These are phyloP conservation scores for Semibalanus balanoides DNA, from an alignment of 1,140 invertebrate genomes.

Conservation along the genomic window DNA sequence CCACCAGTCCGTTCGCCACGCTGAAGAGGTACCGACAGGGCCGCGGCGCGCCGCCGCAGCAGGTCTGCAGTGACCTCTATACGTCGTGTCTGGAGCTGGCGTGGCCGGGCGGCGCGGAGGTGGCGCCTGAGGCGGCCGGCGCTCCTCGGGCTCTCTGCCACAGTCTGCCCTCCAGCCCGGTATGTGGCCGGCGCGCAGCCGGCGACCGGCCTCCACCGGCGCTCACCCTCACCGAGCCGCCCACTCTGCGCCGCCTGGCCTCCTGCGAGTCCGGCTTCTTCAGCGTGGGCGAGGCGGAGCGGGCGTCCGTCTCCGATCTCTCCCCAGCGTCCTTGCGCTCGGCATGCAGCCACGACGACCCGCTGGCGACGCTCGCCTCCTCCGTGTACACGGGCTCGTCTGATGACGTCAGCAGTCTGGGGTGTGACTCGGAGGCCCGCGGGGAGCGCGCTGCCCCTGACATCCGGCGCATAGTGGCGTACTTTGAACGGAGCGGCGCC, in stretches of 20 bases:
- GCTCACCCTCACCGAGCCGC: too few species aligned
- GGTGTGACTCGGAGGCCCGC: slow-evolving; percentile 40
- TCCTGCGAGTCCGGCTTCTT: slow-evolving; percentile 80
- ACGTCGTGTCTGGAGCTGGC: slow-evolving; percentile 59
- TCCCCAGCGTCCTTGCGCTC: slow-evolving; percentile 34
- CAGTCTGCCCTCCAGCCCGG: too few species aligned
- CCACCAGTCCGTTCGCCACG: slow-evolving; percentile 50
- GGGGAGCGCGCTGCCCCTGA: slow-evolving; percentile 43
- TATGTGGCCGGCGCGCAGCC: too few species aligned
- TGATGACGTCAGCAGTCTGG: slow-evolving; percentile 63
- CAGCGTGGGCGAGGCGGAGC: slow-evolving; percentile 45
- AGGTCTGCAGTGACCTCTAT: slow-evolving; percentile 38
- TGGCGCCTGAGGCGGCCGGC: too few species aligned
- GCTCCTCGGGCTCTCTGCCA: too few species aligned
- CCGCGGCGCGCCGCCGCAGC: too few species aligned
- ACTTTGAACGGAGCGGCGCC: slow-evolving; percentile 47
- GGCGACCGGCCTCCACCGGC: too few species aligned
- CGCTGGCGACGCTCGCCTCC: too few species aligned
- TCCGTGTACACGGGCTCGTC: slow-evolving; percentile 74
- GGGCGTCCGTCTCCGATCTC: slow-evolving; percentile 22
- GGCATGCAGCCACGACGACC: slow-evolving; percentile 19
- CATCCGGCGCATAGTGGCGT: slow-evolving; percentile 73
- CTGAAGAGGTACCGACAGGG: slow-evolving; percentile 37
- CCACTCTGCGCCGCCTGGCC: slow-evolving; percentile 40
- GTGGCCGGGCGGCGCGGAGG: slow-evolving; percentile 18